A percentile compares a stretch with the other conserved stretches of the same genome.
These are phyloP conservation scores for Taeniopygia guttata DNA, from an alignment of 2,797 vertebrate genomes.

Conservation along the genomic window DNA sequence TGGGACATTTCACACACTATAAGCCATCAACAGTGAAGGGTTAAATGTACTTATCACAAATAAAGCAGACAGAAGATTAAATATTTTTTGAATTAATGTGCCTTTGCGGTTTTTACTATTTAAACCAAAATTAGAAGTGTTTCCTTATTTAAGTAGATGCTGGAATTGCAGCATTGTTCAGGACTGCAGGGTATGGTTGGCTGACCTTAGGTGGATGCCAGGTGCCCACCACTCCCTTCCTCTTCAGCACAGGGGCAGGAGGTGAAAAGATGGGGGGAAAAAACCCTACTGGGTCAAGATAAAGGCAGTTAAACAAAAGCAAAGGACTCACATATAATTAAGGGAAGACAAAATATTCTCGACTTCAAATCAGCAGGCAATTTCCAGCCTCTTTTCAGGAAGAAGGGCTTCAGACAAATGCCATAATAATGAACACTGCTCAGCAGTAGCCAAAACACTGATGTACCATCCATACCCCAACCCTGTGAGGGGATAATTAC, in stretches of 20 bases:
- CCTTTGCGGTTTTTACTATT: neutral
- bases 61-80: neutral
- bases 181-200: neutral
- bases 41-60: neutral
- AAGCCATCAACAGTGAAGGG: neutral
- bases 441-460: neutral
- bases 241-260: neutral
- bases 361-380: neutral
- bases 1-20: neutral
- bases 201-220: neutral
- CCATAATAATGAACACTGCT: neutral
- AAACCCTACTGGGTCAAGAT: neutral
- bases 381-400: neutral
- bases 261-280: neutral
- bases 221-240: neutral
- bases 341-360: neutral
- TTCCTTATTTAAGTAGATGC: neutral
- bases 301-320: neutral
- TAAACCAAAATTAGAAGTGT: neutral
- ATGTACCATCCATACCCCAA: neutral
- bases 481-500: neutral
- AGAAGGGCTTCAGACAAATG: neutral
- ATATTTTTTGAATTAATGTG: neutral
- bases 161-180: neutral
- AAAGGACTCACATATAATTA: rapidly evolving